Evolutionary conservation across 1,140 invertebrate species (phyloP).

Genomic region (Leptopilina boulardi): DNA sequence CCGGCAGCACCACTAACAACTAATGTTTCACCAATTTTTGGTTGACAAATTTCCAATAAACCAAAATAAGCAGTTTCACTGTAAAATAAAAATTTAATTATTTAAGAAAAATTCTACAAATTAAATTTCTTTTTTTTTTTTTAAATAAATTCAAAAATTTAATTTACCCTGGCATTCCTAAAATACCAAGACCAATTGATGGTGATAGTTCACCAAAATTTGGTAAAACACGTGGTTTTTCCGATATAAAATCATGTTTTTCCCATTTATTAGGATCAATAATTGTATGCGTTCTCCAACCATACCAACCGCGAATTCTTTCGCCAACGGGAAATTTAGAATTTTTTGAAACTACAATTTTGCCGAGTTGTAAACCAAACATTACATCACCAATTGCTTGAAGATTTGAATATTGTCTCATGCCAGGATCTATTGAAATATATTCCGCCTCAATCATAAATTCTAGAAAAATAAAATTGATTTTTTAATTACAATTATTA

Average conservation of each 20-base stretch:
- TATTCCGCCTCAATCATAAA: slow-evolving; percentile 81
- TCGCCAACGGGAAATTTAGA: slow-evolving; percentile 78
- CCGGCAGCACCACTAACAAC: slow-evolving; percentile 82
- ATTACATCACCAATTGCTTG: slow-evolving; percentile 77
- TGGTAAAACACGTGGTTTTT: slow-evolving; percentile 73
- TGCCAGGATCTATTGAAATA: slow-evolving; percentile 84
- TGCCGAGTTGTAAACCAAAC: slow-evolving; percentile 80
- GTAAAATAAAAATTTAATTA: slow-evolving; percentile 48
- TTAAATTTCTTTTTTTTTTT: not conserved
- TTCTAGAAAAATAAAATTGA: slow-evolving; percentile 69
- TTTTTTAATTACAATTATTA: not conserved
- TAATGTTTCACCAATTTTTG: slow-evolving; percentile 81
- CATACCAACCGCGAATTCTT: slow-evolving; percentile 77
- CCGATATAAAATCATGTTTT: not conserved
- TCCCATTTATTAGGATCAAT: slow-evolving; percentile 50
- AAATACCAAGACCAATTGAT: slow-evolving; percentile 78
- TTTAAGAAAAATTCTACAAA: too few species aligned
- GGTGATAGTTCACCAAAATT: slow-evolving; percentile 76
- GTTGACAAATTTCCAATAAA: slow-evolving; percentile 81
- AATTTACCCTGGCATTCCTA: slow-evolving; percentile 82
- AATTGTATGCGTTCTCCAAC: slow-evolving; percentile 78
- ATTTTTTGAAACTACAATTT: slow-evolving; percentile 80
- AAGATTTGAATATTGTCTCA: slow-evolving; percentile 77
- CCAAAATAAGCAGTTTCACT: slow-evolving; percentile 87
- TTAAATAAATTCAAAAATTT: not conserved